These are phyloP conservation scores for Dipodomys stephensi DNA, from an alignment of 2,113 vertebrate species.

Conservation along the genomic window DNA sequence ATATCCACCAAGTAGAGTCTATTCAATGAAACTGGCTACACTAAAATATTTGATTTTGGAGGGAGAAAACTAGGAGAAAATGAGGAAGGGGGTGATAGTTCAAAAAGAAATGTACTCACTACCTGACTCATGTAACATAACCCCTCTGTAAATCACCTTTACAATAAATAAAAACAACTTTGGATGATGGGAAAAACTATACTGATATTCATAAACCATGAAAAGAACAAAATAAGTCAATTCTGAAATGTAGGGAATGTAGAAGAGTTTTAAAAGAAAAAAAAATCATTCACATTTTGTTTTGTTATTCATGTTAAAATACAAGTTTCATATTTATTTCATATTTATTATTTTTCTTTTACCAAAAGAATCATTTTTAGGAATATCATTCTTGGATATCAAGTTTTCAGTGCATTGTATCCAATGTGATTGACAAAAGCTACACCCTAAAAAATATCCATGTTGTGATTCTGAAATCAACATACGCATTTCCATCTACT, in stretches of 20 bases:
- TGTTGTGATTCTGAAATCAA: conserved; percentile 14
- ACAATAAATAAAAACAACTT: too few relatives aligned
- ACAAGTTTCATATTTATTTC: neutral
- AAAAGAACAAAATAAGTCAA: neutral
- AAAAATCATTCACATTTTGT: conserved; percentile 10
- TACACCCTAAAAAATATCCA: neutral
- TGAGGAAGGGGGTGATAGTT: too few relatives aligned
- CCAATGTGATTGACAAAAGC: neutral
- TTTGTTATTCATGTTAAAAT: conserved; percentile 9
- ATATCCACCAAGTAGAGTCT: neutral
- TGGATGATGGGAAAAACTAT: neutral
- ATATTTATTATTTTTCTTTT: conserved; percentile 10
- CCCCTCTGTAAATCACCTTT: too few relatives aligned
- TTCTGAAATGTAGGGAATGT: neutral
- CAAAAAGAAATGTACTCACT: too few relatives aligned
- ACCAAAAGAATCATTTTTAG: neutral
- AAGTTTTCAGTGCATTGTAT: neutral
- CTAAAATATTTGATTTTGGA: neutral
- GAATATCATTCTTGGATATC: neutral
- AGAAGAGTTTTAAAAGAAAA: neutral
- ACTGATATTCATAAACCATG: neutral
- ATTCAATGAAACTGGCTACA: neutral
- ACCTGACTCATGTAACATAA: too few relatives aligned
- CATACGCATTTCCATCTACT: neutral
- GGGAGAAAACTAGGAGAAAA: too few relatives aligned